Conservation (phyloP, 2,797 vertebrate species). For the Phrynocephalus forsythii region DNA sequence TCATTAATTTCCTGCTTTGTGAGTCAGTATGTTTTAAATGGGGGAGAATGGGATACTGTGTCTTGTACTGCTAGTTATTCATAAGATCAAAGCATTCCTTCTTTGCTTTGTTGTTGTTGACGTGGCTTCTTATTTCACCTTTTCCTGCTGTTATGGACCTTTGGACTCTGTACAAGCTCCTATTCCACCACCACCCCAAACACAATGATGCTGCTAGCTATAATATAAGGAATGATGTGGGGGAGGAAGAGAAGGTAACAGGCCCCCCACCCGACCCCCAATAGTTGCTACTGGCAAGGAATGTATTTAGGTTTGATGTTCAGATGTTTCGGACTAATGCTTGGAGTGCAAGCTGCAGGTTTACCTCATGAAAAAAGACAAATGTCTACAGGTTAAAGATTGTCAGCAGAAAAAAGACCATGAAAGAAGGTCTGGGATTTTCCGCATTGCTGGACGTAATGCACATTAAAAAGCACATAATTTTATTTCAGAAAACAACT, state of each 20-base stretch:
- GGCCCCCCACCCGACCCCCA: too few relatives aligned
- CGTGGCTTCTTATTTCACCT: conserved; percentile 70
- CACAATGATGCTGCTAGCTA: conserved; percentile 40
- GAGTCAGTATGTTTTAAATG: neutral
- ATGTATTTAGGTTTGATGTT: conserved; percentile 68
- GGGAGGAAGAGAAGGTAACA: conserved; percentile 35
- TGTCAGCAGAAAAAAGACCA: conserved; percentile 74
- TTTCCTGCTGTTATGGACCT: conserved; percentile 67
- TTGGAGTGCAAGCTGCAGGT: conserved; percentile 63
- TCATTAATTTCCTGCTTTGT: neutral
- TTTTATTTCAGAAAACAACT: conserved; percentile 28
- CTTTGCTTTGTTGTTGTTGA: conserved; percentile 77
- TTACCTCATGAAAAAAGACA: conserved; percentile 76
- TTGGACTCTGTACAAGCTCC: conserved; percentile 55
- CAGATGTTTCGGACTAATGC: conserved; percentile 17
- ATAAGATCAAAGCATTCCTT: conserved; percentile 78
- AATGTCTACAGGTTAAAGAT: conserved; percentile 74
- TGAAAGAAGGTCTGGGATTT: conserved; percentile 63
- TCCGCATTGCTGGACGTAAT: conserved; percentile 57
- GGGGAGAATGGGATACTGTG: conserved; percentile 41
- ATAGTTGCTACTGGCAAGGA: conserved; percentile 69
- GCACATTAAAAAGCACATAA: conserved; percentile 41
- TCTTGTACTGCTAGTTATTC: conserved; percentile 65
- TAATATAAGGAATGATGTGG: conserved; percentile 17
- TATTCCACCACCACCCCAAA: conserved; percentile 50